Evolutionary conservation across 2,113 vertebrate species (phyloP).

Genomic region (Nannospalax galili): DNA sequence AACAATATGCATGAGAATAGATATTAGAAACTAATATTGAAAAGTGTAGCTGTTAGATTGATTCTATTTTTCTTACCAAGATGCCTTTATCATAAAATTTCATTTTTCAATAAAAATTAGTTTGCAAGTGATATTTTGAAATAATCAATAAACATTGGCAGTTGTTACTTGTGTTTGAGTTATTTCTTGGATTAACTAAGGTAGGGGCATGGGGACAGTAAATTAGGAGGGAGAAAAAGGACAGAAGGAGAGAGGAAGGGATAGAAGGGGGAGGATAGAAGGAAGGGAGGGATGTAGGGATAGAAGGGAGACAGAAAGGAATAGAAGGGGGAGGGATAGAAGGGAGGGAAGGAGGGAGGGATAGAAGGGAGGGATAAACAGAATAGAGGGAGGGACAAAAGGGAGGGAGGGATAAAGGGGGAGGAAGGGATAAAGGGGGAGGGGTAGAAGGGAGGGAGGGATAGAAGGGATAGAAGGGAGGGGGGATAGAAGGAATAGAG

Average conservation of each 20-base stretch:
- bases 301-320: not conserved
- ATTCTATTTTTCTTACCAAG: constrained; percentile 44
- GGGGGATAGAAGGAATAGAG: too few species aligned
- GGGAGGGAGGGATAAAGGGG: not conserved
- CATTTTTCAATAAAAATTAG: constrained; percentile 52
- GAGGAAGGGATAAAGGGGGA: not conserved
- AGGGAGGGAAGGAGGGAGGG: too few species aligned
- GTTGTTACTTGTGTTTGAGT: constrained; percentile 40
- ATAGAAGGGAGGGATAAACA: too few species aligned
- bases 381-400: not conserved
- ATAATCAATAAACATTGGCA: constrained; percentile 55
- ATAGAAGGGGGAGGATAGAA: not conserved
- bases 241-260: not conserved
- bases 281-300: too few species aligned
- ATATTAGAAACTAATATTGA: constrained; percentile 59
- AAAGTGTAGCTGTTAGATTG: constrained; percentile 27
- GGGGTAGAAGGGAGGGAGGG: not conserved
- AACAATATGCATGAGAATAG: constrained; percentile 61
- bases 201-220: not conserved
- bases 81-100: constrained; percentile 39
- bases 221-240: not conserved
- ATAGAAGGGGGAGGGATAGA: not conserved
- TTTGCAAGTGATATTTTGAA: constrained; percentile 33
- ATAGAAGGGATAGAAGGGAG: not conserved
- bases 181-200: constrained; percentile 40